Evolutionary conservation across 2,888 invertebrate genomes (phyloP).

Genomic region (Papilio elwesi): DNA sequence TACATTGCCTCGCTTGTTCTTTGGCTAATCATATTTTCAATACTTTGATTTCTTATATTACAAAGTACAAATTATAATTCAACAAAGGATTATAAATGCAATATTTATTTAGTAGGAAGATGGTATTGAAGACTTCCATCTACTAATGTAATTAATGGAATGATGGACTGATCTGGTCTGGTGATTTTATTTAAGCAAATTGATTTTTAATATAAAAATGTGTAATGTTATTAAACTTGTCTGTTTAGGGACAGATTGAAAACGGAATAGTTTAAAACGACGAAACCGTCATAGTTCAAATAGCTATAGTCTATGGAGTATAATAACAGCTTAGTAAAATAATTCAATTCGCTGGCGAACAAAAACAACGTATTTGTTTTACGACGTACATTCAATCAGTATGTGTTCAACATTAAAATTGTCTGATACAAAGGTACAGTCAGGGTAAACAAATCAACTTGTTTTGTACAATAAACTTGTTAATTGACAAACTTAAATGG

Average conservation of each 20-base stretch:
- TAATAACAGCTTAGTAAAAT: background rate
- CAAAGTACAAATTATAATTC: too few relatives aligned
- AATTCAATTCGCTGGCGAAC: background rate
- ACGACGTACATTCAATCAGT: constrained; percentile 10
- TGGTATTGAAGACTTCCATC: too few relatives aligned
- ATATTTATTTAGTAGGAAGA: too few relatives aligned
- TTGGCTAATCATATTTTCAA: background rate
- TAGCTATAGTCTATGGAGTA: background rate
- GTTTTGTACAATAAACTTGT: too few relatives aligned
- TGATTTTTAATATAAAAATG: too few relatives aligned
- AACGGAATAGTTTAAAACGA: background rate
- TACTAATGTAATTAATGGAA: too few relatives aligned
- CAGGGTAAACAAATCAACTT: background rate
- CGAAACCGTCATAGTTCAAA: background rate
- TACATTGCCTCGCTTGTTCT: background rate
- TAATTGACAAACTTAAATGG: too few relatives aligned
- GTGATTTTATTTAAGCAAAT: too few relatives aligned
- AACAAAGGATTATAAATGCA: too few relatives aligned
- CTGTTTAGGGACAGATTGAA: too few relatives aligned
- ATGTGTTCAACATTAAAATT: constrained; percentile 8
- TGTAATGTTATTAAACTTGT: too few relatives aligned
- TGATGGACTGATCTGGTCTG: too few relatives aligned
- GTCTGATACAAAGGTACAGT: constrained; percentile 5
- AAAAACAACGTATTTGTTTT: background rate
- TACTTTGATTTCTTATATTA: background rate